A percentile compares a stretch with the other conserved stretches of the same genome.
phyloP scores from a whole-genome alignment of 2,113 vertebrate genomes.

The Neotoma lepida region DNA sequence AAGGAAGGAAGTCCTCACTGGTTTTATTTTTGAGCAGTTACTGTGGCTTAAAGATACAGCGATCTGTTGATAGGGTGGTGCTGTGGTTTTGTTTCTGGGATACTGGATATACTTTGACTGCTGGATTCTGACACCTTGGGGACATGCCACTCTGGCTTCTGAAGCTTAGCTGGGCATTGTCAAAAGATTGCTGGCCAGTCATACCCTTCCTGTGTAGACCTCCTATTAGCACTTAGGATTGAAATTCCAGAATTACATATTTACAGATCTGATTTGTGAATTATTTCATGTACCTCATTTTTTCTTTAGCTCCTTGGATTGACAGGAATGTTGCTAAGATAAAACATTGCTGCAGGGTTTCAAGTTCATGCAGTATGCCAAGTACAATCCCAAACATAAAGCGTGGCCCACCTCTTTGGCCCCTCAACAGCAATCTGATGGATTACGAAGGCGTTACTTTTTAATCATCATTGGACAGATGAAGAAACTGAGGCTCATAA shows the following conservation, averaged over 20 bases:
- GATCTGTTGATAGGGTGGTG: neutral
- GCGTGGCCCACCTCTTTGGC: rapidly evolving
- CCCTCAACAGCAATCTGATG: neutral
- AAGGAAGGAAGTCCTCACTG: neutral
- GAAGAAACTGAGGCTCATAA: neutral
- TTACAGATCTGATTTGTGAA: neutral
- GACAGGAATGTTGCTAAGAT: neutral
- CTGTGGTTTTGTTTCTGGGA: neutral
- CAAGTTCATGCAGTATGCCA: neutral
- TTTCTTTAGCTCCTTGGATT: neutral
- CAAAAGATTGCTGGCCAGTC: rapidly evolving
- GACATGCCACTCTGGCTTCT: rapidly evolving
- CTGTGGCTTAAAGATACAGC: neutral
- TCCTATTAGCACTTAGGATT: neutral
- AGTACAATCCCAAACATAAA: rapidly evolving
- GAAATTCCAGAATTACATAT: neutral
- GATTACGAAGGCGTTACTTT: neutral
- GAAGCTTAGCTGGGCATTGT: rapidly evolving
- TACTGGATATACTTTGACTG: neutral
- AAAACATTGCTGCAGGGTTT: rapidly evolving
- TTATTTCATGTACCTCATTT: neutral
- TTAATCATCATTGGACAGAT: neutral
- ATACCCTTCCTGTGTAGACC: neutral
- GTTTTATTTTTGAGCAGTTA: neutral
- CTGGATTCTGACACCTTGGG: neutral